Evolutionary conservation across 2,888 invertebrate genomes (phyloP).

Genomic region (Eurytoma adleriae): DNA sequence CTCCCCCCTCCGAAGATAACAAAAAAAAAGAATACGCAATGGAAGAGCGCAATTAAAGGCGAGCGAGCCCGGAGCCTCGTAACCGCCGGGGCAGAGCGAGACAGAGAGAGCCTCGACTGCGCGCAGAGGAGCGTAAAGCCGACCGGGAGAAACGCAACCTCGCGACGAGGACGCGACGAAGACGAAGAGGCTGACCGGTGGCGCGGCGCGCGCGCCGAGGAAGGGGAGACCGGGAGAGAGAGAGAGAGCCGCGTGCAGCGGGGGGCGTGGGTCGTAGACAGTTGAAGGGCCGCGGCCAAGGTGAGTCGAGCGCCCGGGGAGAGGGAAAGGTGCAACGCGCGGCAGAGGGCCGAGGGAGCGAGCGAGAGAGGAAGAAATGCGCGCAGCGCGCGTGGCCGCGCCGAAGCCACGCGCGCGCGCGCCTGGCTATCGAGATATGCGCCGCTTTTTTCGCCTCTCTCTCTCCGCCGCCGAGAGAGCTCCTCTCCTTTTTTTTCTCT

Average conservation of each 20-base stretch:
- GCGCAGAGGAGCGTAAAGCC: not conserved
- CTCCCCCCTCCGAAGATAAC: not conserved
- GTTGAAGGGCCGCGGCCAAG: slow-evolving; percentile 77
- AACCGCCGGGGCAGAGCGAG: not conserved
- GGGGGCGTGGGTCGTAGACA: slow-evolving; percentile 70
- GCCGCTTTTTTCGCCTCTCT: not conserved
- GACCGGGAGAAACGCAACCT: not conserved
- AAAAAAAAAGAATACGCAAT: not conserved
- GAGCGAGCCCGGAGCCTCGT: not conserved
- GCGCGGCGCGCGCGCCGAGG: slow-evolving; percentile 55
- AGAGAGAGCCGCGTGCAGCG: slow-evolving; percentile 53
- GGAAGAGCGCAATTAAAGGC: not conserved
- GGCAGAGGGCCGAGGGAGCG: not conserved
- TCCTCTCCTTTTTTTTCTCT: not conserved
- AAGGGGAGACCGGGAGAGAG: slow-evolving; percentile 50
- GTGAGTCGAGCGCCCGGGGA: slow-evolving; percentile 67
- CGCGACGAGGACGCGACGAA: not conserved
- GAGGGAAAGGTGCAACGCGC: slow-evolving; percentile 24
- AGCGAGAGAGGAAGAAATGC: slow-evolving; percentile 18
- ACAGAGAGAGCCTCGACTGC: slow-evolving; percentile 12
- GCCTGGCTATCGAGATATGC: not conserved
- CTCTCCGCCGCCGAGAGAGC: not conserved
- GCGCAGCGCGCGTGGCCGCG: not conserved
- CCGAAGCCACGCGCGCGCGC: not conserved
- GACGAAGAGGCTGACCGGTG: slow-evolving; percentile 31